phyloP scores from a whole-genome alignment of 2,113 vertebrate genomes.

The Epinephelus cyanopodus region DNA sequence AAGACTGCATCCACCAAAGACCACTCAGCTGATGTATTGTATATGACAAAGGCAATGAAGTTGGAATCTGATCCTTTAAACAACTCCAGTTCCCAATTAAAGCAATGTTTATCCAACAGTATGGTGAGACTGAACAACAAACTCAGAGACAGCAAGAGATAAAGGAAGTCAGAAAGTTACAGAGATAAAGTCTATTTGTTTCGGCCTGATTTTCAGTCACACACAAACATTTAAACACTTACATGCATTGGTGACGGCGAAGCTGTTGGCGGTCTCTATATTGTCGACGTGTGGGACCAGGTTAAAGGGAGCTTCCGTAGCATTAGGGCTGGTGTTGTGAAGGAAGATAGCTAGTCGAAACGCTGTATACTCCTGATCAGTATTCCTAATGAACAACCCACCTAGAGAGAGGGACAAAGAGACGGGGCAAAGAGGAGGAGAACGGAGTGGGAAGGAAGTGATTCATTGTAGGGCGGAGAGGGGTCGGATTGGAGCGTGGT shows the following conservation, averaged over 20 bases:
- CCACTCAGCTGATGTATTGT: not conserved
- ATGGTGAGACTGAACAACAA: not conserved
- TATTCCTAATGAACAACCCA: constrained; percentile 99
- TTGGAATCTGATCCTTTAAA: constrained; percentile 24
- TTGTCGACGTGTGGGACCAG: constrained; percentile 99
- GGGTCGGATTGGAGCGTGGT: constrained; percentile 15
- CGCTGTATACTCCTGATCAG: constrained; percentile 99
- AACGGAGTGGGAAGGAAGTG: constrained; percentile 52
- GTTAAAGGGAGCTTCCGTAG: constrained; percentile 98
- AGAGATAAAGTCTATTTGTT: not conserved
- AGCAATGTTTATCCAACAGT: constrained; percentile 4
- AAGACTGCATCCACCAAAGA: not conserved
- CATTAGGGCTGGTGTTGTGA: constrained; percentile 99
- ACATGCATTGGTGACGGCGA: constrained; percentile 99
- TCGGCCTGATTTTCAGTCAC: not conserved
- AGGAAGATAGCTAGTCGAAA: constrained; percentile 99
- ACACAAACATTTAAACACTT: constrained; percentile 83
- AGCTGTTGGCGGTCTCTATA: constrained; percentile 99
- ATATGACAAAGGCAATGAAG: not conserved
- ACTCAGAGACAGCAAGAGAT: not conserved
- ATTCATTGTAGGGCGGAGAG: constrained; percentile 52
- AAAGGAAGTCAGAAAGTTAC: not conserved
- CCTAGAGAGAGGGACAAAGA: constrained; percentile 82
- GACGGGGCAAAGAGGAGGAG: constrained; percentile 40
- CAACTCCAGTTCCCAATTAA: constrained; percentile 7